Conservation (phyloP, 1,140 invertebrate genomes). For the Drosophila erecta region DNA sequence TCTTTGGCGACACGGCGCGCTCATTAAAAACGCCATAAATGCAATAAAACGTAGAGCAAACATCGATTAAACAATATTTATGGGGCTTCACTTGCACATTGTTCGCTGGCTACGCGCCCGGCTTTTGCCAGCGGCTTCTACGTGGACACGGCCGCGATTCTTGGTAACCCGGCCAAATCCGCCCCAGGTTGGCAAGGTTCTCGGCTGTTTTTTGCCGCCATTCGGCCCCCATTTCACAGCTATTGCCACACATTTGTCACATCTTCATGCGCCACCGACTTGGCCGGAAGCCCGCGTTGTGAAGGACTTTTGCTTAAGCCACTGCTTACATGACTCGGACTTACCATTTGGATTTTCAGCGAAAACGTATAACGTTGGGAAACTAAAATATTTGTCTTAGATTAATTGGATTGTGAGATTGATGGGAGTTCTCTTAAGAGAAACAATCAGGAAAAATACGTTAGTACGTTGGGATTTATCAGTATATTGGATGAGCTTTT, state of each 20-base stretch:
- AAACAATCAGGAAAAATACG: too few species aligned
- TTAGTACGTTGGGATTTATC: too few species aligned
- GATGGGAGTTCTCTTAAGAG: too few species aligned
- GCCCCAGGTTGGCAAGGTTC: constrained; percentile 32
- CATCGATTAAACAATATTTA: constrained; percentile 85
- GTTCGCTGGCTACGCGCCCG: constrained; percentile 72
- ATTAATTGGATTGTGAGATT: too few species aligned
- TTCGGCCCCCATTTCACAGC: constrained; percentile 15
- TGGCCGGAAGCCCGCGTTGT: constrained; percentile 13
- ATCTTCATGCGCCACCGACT: neutral
- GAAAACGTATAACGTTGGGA: too few species aligned
- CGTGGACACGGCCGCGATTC: constrained; percentile 54
- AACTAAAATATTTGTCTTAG: too few species aligned
- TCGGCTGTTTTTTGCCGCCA: constrained; percentile 16
- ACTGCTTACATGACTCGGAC: neutral
- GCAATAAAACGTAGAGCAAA: constrained; percentile 85
- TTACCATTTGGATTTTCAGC: neutral
- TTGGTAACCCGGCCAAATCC: constrained; percentile 24
- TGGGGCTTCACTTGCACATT: constrained; percentile 84
- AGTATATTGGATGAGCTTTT: too few species aligned
- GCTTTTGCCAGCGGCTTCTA: constrained; percentile 28
- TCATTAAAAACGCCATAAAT: constrained; percentile 85
- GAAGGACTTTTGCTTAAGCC: constrained; percentile 14
- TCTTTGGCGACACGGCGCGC: constrained; percentile 35
- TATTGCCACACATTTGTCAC: constrained; percentile 7